Evolutionary conservation across 2,888 invertebrate genomes (phyloP), one percentile per base, ranked within the genome.

Genomic region (Parnassius glacialis): DNA sequence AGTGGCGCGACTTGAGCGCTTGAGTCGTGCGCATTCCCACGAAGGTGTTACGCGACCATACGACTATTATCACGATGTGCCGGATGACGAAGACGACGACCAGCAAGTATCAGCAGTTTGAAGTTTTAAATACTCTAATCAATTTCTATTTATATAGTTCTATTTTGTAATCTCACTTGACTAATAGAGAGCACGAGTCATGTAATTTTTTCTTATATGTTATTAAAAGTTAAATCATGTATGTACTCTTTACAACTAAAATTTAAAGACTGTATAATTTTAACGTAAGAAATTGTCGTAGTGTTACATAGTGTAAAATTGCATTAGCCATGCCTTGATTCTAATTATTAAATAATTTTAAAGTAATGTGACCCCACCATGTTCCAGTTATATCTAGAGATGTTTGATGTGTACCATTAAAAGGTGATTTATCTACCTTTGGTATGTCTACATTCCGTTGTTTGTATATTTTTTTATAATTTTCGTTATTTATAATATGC

Each of bases 1-100:
- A 81, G 95, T 97, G 93, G 96, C 96, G 73, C 94, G 96, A 66
- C 93, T 95, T 72, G 96, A 96, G 86, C 94, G 96, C 72, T 92
- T 96, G 69, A 96, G 96, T 72, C 93, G 96, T 73, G 96, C 96
- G 57, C 96, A 96, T 91, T 96, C 96, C 69, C 96, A 96, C 87
- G 97, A 97, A 86, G 96, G 96, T 72, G 96, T 96, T 69, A 95
- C 96, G 66, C 94, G 95, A 72, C 93, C 94, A 72, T 94, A 94
- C 83, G 94, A 95, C 80, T 95, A 94, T 83, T 95, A 95, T 69
- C 91, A 88, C 69, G 90, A 89, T 68, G 75, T 84, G 61, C 90
- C 89, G 10, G 92, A 92, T 67, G 92, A 92, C 67, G 92, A 92
- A 60, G 92, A 92, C 62, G 92, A 92, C 64, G 92, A 92, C 72